Percentiles rank a stretch among this genome's conserved stretches.
phyloP scores from a whole-genome alignment of 2,113 vertebrate species.

The Prolemur simus region DNA sequence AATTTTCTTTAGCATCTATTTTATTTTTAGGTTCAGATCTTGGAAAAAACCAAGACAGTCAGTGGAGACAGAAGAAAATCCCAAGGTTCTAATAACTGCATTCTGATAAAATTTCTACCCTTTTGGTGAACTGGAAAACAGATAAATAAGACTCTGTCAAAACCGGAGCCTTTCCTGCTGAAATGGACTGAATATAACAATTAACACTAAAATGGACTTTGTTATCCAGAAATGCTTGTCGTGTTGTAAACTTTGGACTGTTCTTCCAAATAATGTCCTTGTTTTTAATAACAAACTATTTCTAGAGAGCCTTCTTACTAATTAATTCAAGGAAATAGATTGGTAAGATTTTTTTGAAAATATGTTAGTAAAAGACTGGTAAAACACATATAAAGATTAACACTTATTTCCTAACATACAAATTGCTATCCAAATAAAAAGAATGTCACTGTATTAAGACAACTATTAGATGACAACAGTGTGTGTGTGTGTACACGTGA shows the following conservation, averaged over 20 bases:
- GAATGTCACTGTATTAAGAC: not conserved
- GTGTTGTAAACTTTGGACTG: not conserved
- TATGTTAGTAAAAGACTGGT: not conserved
- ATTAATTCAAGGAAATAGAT: not conserved
- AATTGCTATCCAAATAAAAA: constrained; percentile 45
- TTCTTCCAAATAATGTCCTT: constrained; percentile 51
- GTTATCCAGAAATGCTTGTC: not conserved
- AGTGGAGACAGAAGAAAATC: constrained; percentile 66
- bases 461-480: not conserved
- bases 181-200: constrained; percentile 28
- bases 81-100: constrained; percentile 78
- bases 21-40: constrained; percentile 84
- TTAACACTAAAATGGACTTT: not conserved
- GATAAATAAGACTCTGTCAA: not conserved
- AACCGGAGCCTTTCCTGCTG: constrained; percentile 43
- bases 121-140: constrained; percentile 47
- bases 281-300: constrained; percentile 35
- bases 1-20: constrained; percentile 37
- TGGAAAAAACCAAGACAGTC: constrained; percentile 68
- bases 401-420: constrained; percentile 19
- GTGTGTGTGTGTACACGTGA: not conserved
- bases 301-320: constrained; percentile 1
- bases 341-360: constrained; percentile 41
- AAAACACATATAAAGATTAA: constrained; percentile 52
- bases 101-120: constrained; percentile 67